Percentiles rank a stretch among this genome's conserved stretches.
phyloP scores from a whole-genome alignment of 2,113 vertebrate species.

The Columbina picui region DNA sequence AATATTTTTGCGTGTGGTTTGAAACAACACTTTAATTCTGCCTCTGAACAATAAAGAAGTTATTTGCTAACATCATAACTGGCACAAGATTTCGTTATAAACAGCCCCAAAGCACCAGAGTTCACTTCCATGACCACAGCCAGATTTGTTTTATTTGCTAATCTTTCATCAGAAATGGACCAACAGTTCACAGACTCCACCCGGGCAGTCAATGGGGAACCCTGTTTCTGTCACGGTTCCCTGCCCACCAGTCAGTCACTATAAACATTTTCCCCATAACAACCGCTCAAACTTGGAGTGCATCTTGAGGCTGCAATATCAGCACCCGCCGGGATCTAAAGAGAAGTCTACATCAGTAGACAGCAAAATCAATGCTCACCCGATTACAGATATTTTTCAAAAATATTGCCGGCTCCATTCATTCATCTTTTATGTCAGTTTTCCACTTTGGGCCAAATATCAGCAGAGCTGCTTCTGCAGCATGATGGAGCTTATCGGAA shows the following conservation, averaged over 20 bases:
- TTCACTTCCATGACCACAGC: neutral
- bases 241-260: neutral
- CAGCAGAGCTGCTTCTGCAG: neutral
- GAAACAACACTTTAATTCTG: neutral
- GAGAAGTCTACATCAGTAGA: neutral
- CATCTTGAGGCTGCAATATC: neutral
- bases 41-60: neutral
- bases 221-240: neutral
- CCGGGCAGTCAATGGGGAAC: neutral
- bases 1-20: neutral
- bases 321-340: neutral
- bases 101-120: neutral
- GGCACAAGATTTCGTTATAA: neutral
- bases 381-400: conserved; percentile 30
- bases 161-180: conserved; percentile 10
- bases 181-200: neutral
- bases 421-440: neutral
- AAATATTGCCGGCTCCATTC: neutral
- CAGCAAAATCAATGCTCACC: conserved; percentile 55
- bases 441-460: neutral
- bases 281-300: neutral
- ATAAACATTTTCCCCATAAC: neutral
- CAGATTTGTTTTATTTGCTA: conserved; percentile 7
- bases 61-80: neutral
- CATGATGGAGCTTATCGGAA: neutral